Base-by-base conservation (phyloP, 2,888 invertebrate genomes). In the Zelleria hepariella region DNA sequence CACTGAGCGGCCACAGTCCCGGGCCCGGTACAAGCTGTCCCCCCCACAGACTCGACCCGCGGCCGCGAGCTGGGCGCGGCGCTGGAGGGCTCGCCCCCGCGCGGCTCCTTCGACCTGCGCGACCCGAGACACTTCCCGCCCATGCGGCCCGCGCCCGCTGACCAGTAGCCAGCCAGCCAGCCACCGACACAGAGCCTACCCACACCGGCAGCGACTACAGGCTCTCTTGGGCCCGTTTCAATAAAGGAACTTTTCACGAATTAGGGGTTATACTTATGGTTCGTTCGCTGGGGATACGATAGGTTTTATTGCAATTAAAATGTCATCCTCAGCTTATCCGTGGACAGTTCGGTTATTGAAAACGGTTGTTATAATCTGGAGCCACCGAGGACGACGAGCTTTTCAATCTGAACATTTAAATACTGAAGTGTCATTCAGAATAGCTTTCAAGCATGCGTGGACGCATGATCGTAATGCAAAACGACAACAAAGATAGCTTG, bases 51-150 rank as follows among this genome's bases (percentile, higher is more conserved):
- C 69, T 93, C 94, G 68, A 94, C 93, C 77, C 94, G 94, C 80
- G 90, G 91, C 72, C 88, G 91, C 68, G 94, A 94, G 85, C 93
- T 94, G 91, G 91, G 91, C 70, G 92, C 92, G 62, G 94, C 94
- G 57, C 90, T 92, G 65, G 93, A 93, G 78, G 74, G 74, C 62
- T 90, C 91, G 57, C 91, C 94, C 59, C 91, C 93, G 61, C 92
- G 92, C 72, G 92, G 91, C 61, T 85, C 90, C 66, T 93, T 94
- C 82, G 93, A 94, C 77, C 91, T 96, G 80, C 93, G 94, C 76
- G 95, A 96, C 85, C 95, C 94, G 67, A 86, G 91, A 66, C 95
- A 96, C 88, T 96, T 95, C 85, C 96, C 96, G 68, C 95, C 96
- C 64, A 93, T 95, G 73, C 92, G 91, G 60, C 91, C 92, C 72